Evolutionary conservation across 2,888 invertebrate genomes (phyloP), one percentile per base, ranked within the genome.

Genomic region (Cancer borealis): DNA sequence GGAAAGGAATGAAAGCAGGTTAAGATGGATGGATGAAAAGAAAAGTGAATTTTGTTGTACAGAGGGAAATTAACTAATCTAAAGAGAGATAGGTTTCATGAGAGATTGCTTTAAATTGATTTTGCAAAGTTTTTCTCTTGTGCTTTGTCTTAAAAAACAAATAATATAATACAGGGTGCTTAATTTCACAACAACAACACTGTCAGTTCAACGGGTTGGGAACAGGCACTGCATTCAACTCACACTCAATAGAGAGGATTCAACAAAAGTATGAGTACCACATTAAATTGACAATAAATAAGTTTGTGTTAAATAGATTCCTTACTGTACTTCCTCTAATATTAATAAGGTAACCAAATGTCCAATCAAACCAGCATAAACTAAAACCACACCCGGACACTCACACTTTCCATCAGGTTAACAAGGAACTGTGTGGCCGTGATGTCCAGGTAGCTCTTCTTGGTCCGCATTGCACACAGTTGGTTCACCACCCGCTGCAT

Each of bases 341-440:
- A 21, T 10, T n/a, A 91, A 39, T 17, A 39, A 21, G 12, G 10
- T 26, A 54, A 14, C 87, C 17, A 39, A 21, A n/a, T 46, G 21
- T 49, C 1, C 5, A 14, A 54, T 54, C 0, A 47, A 90, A 17
- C 17, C 39, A 3, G 3, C 14, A 92, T n/a, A 79, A 26, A 79
- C 14, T 73, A 92, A 39, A 92, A 21, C 12, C 45, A 92, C 54
- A 66, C 8, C 10, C 30, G 39, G 14, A 49, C 12, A 60, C 91
- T 93, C 73, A 94, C 94, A 60, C 84, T 90, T 21, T 92, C 90
- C 84, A 94, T 92, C 39, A 94, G 73, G 46, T 84, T 47, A 46
- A 94, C 94, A 4, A 94, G 54, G 88, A 92, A 94, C 92, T 92
- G 88, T 4, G 90, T 30, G 21, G 92, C 94, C 8, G 92, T 92